A percentile compares a stretch with the other conserved stretches of the same genome.
Evolutionary conservation across 2,113 vertebrate genomes (phyloP).

Genomic region (Pandion haliaetus): DNA sequence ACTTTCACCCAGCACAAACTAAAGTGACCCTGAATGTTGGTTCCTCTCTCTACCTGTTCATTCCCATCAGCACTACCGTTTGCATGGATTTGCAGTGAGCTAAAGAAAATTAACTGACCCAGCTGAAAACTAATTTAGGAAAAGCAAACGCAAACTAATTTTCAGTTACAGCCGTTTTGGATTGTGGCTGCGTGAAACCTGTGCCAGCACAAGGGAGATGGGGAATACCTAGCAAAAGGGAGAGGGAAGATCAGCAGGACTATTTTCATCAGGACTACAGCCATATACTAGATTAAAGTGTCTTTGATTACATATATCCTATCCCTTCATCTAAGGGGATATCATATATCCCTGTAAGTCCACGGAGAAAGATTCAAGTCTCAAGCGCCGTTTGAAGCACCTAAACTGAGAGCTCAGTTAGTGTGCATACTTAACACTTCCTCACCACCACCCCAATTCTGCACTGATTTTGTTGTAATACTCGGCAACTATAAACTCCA

Average conservation of each 20-base stretch:
- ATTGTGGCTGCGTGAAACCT: neutral
- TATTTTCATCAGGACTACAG: neutral
- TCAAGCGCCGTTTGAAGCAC: neutral
- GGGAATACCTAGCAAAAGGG: neutral
- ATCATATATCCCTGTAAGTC: rapidly evolving
- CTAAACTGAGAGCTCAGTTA: neutral
- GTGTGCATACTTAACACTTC: neutral
- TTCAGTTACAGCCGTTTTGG: neutral
- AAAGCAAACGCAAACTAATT: neutral
- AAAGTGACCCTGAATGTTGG: neutral
- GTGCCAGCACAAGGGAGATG: neutral
- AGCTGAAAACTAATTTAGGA: neutral
- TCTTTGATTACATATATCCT: neutral
- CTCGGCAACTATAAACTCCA: neutral
- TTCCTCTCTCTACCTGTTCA: neutral
- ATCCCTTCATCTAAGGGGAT: neutral
- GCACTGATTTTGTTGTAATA: neutral
- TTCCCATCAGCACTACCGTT: neutral
- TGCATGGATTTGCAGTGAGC: neutral
- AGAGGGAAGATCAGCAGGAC: neutral
- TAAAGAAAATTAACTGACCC: neutral
- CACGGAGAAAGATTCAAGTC: neutral
- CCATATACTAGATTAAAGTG: neutral
- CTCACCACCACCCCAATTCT: neutral
- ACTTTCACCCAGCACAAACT: neutral